A percentile compares a stretch with the other conserved stretches of the same genome.
Conservation (phyloP, 2,113 vertebrate species). For the Charadrius vociferus region DNA sequence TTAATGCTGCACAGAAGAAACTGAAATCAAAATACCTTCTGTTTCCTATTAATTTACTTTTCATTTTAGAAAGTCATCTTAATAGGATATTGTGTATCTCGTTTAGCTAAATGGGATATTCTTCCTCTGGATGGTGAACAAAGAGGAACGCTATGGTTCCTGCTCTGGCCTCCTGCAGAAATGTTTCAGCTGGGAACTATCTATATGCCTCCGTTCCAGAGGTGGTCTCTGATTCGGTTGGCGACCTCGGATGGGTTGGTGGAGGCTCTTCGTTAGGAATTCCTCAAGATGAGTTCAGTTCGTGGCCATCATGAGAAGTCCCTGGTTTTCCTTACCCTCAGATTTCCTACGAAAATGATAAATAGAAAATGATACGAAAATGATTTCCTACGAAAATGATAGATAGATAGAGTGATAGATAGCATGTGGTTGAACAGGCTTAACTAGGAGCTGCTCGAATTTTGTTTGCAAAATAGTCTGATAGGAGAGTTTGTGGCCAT, state of each 20-base stretch:
- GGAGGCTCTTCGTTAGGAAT: background rate
- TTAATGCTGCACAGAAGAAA: background rate
- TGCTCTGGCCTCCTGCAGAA: background rate
- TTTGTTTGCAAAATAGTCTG: no score
- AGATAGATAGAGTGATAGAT: no score
- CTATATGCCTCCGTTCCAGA: background rate
- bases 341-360: background rate
- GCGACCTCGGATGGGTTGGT: background rate
- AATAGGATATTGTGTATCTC: background rate
- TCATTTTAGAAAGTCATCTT: conserved; percentile 43
- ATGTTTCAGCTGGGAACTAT: background rate
- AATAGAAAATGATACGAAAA: no score
- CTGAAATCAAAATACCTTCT: conserved; percentile 22
- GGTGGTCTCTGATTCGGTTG: background rate
- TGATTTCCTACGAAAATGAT: no score
- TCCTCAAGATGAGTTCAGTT: background rate
- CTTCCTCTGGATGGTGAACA: background rate
- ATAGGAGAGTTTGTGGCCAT: background rate
- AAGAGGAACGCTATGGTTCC: background rate
- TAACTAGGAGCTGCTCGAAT: no score
- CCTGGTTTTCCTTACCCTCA: background rate
- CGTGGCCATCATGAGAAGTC: background rate
- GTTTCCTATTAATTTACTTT: conserved; percentile 34
- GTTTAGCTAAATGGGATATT: background rate
- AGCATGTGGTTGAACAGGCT: no score